Conservation (phyloP, 2,113 vertebrate species). For the Orycteropus afer region DNA sequence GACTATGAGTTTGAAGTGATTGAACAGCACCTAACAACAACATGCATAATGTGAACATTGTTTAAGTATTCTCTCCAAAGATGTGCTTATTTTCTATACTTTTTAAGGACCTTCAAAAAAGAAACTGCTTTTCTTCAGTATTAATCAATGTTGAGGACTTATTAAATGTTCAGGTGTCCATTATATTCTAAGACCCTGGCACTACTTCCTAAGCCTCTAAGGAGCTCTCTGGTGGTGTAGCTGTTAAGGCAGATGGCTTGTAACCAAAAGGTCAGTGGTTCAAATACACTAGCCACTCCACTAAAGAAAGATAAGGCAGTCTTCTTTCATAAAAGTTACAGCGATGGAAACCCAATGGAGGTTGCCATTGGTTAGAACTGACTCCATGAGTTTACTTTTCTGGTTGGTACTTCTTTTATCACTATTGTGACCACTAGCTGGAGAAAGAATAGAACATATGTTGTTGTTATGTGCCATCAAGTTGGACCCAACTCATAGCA, state of each 20-base stretch:
- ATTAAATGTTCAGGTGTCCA: background rate
- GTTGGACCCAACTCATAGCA: too few species aligned
- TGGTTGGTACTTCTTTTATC: too few species aligned
- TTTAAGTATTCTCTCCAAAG: background rate
- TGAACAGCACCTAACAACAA: background rate
- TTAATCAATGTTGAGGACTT: background rate
- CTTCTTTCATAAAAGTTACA: too few species aligned
- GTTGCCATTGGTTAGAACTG: too few species aligned
- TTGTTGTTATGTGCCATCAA: too few species aligned
- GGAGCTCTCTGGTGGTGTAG: too few species aligned
- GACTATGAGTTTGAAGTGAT: background rate
- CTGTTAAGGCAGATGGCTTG: too few species aligned
- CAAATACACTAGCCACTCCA: too few species aligned
- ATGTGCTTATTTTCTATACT: conserved; percentile 15
- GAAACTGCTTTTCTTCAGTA: background rate
- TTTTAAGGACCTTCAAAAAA: background rate
- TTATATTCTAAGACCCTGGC: background rate
- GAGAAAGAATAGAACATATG: background rate
- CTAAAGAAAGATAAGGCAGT: too few species aligned
- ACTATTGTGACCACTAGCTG: background rate
- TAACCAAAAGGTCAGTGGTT: too few species aligned
- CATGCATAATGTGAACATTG: background rate
- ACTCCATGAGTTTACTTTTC: too few species aligned
- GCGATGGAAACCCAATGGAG: too few species aligned
- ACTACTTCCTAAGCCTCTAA: background rate